Evolutionary conservation across 2,113 vertebrate species (phyloP), one percentile per base, ranked within the genome.

Genomic region (Pedetes capensis): DNA sequence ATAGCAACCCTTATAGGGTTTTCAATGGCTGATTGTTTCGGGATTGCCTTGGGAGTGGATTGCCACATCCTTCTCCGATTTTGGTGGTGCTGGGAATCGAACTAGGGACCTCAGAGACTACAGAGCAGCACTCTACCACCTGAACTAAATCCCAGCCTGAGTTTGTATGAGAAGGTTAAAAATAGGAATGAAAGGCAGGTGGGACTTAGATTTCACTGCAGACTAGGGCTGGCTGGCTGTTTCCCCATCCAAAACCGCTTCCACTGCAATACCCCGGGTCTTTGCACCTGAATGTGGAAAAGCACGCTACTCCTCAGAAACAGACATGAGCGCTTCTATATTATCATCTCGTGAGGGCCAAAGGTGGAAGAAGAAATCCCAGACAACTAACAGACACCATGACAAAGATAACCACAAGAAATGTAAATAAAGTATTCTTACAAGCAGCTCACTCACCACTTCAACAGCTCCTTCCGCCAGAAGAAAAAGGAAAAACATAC

Each of bases 371-470:
- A 4, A 39, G 34, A 55, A 78, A 68, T 51, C 27, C 53, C 74
- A 82, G 71, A 42, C 18, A 12, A 57, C 68, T 88, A 71, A 89
- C 47, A 95, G 72, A 81, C 61, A 92, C 66, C 7, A 0, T 92
- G 85, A 95, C 71, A 94, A 91, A 95, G 69, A 92, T 16, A 91
- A 95, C 95, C 95, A 68, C 92, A 85, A 92, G 44, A 63, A 95
- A 94, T 53, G 79, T 80, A 90, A 96, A 92, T 94, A 90, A 93
- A 93, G 81, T 90, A 80, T 71, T 75, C 93, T 69, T 57, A 89
- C 47, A 66, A 64, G 49, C 72, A 61, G 37, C 66, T 79, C 92
- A 85, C 76, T 96, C 81, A 71, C n/a, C 85, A 72, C 74, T 85
- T 86, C 87, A 34, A 44, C 23, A 44, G 6, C 29, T 61, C 72